Percentiles rank a stretch among this genome's conserved stretches.
Evolutionary conservation across 2,797 vertebrate species (phyloP).

Genomic region (Hippoglossus hippoglossus): DNA sequence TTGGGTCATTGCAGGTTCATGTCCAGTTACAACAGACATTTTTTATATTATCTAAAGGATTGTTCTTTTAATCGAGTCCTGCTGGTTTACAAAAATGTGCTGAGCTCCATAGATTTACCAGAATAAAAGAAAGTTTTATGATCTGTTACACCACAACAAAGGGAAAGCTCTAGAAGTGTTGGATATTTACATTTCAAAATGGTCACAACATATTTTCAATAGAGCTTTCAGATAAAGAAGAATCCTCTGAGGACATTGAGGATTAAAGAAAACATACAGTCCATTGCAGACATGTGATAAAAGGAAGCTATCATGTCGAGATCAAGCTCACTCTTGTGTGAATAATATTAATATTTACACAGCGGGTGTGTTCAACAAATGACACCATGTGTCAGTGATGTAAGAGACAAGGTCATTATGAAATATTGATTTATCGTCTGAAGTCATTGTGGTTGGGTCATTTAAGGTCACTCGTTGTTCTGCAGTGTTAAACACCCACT

Average conservation of each 20-base stretch:
- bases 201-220: constrained; percentile 29
- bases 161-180: constrained; percentile 14
- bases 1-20: constrained; percentile 11
- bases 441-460: background rate
- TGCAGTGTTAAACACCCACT: background rate
- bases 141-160: constrained; percentile 27
- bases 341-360: constrained; percentile 14
- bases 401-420: background rate
- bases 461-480: background rate
- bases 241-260: constrained; percentile 11
- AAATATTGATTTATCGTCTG: background rate
- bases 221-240: constrained; percentile 12
- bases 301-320: constrained; percentile 16
- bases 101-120: constrained; percentile 40
- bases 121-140: constrained; percentile 35
- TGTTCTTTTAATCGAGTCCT: constrained; percentile 21
- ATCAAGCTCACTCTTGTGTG: constrained; percentile 2
- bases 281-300: constrained; percentile 9
- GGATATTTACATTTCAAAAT: constrained; percentile 55
- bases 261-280: background rate
- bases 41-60: constrained; percentile 15
- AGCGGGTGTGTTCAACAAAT: background rate
- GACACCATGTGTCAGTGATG: constrained; percentile 4
- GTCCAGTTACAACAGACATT: constrained; percentile 14
- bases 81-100: constrained; percentile 40